Conservation (phyloP, 1,140 invertebrate genomes). For the Drosophila sturtevanti region DNA sequence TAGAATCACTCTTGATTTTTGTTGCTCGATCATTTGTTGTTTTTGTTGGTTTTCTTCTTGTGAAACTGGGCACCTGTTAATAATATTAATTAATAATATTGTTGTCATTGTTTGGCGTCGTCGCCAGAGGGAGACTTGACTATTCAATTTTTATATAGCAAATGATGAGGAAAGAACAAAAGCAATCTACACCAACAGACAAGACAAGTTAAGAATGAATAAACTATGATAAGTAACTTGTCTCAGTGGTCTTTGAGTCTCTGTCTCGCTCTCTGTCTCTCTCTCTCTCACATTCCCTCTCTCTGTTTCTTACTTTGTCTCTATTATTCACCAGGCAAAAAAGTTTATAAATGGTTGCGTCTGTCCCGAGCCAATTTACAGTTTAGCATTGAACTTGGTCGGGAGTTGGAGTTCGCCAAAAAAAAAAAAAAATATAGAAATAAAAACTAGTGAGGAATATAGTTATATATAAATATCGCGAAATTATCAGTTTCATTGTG, state of each 20-base stretch:
- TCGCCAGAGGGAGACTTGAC: conserved; percentile 15
- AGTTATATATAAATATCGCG: conserved; percentile 25
- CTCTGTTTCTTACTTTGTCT: conserved; percentile 9
- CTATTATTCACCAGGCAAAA: conserved; percentile 28
- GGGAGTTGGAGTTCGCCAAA: conserved; percentile 77
- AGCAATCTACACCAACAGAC: conserved; percentile 32
- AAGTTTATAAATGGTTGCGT: conserved; percentile 81
- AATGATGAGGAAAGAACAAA: conserved; percentile 41
- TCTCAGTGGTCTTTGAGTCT: conserved; percentile 8
- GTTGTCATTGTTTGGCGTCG: conserved; percentile 36
- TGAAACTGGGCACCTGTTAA: conserved; percentile 68
- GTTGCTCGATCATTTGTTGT: conserved; percentile 40
- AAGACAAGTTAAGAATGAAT: conserved; percentile 78
- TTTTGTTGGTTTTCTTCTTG: conserved; percentile 37
- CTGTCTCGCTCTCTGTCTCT: conserved; percentile 16
- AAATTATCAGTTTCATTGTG: conserved; percentile 18
- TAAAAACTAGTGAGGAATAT: conserved; percentile 4
- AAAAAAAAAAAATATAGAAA: background rate
- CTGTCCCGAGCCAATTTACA: conserved; percentile 79
- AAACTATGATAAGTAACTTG: conserved; percentile 72
- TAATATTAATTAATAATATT: conserved; percentile 80
- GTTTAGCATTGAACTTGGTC: conserved; percentile 82
- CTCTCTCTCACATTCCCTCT: conserved; percentile 24
- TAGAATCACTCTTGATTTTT: conserved; percentile 75
- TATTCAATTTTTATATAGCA: conserved; percentile 15